Evolutionary conservation across 2,113 vertebrate genomes (phyloP).

Genomic region (Alligator sinensis): DNA sequence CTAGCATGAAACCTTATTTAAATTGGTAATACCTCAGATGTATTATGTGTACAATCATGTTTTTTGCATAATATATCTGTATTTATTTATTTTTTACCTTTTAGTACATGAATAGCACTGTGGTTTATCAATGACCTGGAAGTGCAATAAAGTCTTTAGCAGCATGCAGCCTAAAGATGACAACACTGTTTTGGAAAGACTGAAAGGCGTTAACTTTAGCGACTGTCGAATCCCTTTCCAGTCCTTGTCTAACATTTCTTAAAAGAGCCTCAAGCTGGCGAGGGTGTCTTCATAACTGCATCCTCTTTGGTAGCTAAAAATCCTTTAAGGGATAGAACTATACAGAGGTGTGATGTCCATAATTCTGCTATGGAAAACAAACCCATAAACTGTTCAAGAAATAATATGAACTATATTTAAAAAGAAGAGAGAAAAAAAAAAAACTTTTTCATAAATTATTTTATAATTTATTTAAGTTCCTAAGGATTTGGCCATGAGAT

Average conservation of each 20-base stretch:
- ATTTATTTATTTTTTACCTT: slow-evolving; percentile 90
- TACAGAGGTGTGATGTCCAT: not conserved
- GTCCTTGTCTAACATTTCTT: slow-evolving; percentile 8
- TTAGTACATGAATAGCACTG: slow-evolving; percentile 80
- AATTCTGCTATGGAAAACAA: not conserved
- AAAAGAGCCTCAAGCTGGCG: not conserved
- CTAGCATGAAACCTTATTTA: slow-evolving; percentile 79
- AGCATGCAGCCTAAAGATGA: not conserved
- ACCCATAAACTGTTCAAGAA: not conserved
- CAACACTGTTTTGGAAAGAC: not conserved
- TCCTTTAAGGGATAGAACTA: not conserved
- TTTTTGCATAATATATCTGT: slow-evolving; percentile 85
- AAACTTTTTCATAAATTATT: slow-evolving; percentile 73
- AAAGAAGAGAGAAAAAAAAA: not conserved
- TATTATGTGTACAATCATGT: slow-evolving; percentile 86
- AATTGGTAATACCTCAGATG: slow-evolving; percentile 84
- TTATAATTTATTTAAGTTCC: slow-evolving; percentile 81
- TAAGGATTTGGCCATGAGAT: slow-evolving; percentile 79
- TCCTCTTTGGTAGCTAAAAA: not conserved
- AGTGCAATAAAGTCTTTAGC: slow-evolving; percentile 70
- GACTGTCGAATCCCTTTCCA: not conserved
- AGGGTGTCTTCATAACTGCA: accelerated
- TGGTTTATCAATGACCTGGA: slow-evolving; percentile 74
- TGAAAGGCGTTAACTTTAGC: not conserved
- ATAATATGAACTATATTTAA: slow-evolving; percentile 28